Percentiles rank a stretch among this genome's conserved stretches.
Evolutionary conservation across 2,797 vertebrate species (phyloP).

Genomic region (Gymnoscopelus microlampas): DNA sequence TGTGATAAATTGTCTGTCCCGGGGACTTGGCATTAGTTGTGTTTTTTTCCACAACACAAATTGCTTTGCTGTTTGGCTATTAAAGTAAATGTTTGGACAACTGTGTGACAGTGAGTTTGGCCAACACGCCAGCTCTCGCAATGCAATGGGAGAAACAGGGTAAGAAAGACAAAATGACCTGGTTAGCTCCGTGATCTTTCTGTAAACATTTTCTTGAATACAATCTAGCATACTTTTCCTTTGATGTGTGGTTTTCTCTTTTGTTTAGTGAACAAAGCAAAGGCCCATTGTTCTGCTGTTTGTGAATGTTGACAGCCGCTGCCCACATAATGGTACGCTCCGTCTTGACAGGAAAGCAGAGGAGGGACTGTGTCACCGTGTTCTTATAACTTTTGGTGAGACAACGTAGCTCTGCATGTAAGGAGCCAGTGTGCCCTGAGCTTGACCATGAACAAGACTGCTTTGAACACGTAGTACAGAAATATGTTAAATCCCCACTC

Average conservation of each 20-base stretch:
- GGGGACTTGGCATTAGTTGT: conserved; percentile 43
- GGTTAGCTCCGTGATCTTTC: not conserved
- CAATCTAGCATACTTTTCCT: conserved; percentile 16
- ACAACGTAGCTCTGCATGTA: not conserved
- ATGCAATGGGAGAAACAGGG: conserved; percentile 17
- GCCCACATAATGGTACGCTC: conserved; percentile 1
- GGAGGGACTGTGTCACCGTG: not conserved
- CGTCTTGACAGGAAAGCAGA: conserved; percentile 3
- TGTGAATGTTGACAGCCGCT: conserved; percentile 5
- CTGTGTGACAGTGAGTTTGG: conserved; percentile 39
- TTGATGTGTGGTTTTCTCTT: conserved; percentile 1
- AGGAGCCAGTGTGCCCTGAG: conserved; percentile 12
- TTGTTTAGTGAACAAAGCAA: conserved; percentile 8
- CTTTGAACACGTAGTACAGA: conserved; percentile 41
- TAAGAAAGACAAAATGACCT: not conserved
- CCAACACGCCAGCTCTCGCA: not conserved
- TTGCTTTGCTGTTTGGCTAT: conserved; percentile 45
- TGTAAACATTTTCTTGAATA: conserved; percentile 29
- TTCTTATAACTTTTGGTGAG: conserved; percentile 2
- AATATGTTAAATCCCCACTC: conserved; percentile 52
- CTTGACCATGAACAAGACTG: conserved; percentile 9
- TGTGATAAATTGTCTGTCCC: conserved; percentile 56
- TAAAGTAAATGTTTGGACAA: conserved; percentile 60
- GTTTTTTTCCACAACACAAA: conserved; percentile 56
- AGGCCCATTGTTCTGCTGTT: conserved; percentile 30